Evolutionary conservation across 1,140 invertebrate genomes (phyloP).

Genomic region (Zaprionus camerounensis): DNA sequence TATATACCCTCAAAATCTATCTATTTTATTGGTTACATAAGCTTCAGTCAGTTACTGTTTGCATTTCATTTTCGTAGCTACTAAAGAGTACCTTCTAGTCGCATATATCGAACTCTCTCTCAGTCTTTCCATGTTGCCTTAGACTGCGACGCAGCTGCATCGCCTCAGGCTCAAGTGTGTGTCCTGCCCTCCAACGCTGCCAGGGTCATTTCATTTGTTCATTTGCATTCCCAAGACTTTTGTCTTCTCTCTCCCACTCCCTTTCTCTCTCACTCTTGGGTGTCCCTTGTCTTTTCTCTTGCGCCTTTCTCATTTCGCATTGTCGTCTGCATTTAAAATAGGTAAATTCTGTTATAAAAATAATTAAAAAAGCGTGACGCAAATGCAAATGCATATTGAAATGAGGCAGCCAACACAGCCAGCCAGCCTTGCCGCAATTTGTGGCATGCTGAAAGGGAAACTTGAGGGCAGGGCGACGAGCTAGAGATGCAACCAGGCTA

Average conservation of each 20-base stretch:
- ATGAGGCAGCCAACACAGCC: not conserved
- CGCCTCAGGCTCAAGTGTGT: slow-evolving; percentile 56
- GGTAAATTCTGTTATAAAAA: slow-evolving; percentile 48
- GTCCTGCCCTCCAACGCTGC: slow-evolving; percentile 53
- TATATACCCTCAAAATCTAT: no score
- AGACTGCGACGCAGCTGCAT: slow-evolving; percentile 40
- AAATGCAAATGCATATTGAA: slow-evolving; percentile 60
- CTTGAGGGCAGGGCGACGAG: not conserved
- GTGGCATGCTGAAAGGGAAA: slow-evolving; percentile 19
- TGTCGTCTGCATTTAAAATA: slow-evolving; percentile 43
- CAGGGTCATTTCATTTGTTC: slow-evolving; percentile 72
- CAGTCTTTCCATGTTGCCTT: slow-evolving; percentile 32
- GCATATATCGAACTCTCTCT: not conserved
- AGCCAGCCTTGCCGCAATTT: not conserved
- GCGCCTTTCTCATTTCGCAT: slow-evolving; percentile 8
- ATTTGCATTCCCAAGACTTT: slow-evolving; percentile 74
- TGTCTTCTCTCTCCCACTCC: slow-evolving; percentile 49
- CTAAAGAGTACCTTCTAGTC: slow-evolving; percentile 3
- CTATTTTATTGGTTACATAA: no score
- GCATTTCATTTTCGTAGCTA: not conserved
- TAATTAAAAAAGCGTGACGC: slow-evolving; percentile 64
- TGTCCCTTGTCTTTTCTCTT: slow-evolving; percentile 20
- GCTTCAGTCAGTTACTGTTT: no score
- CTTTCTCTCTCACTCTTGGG: slow-evolving; percentile 10
- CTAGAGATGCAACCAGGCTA: slow-evolving; percentile 12